Percentiles rank a stretch among this genome's conserved stretches.
Conservation (phyloP, 2,888 invertebrate genomes). For the Erebia ligea region DNA sequence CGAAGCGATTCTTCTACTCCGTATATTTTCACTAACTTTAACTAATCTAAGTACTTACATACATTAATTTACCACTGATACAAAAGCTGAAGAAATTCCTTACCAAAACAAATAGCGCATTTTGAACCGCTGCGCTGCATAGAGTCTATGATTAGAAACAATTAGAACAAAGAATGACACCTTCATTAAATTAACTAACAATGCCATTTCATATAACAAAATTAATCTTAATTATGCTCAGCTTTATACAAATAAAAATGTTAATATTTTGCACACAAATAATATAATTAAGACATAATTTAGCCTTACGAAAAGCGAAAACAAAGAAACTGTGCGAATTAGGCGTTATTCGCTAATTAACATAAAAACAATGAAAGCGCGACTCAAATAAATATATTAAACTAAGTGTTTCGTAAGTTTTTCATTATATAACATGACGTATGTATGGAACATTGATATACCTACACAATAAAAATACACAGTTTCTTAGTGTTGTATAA, state of each 20-base stretch:
- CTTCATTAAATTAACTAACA: background rate
- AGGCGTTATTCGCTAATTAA: slow-evolving; percentile 38
- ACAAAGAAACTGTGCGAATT: slow-evolving; percentile 40
- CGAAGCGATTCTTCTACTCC: no score
- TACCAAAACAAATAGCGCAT: no score
- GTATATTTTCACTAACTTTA: no score
- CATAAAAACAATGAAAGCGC: slow-evolving; percentile 52
- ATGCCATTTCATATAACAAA: background rate
- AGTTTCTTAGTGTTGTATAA: no score
- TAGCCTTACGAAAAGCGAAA: slow-evolving; percentile 18
- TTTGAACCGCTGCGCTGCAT: no score
- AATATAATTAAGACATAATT: background rate
- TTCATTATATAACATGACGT: slow-evolving; percentile 13
- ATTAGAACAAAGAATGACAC: background rate
- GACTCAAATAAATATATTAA: slow-evolving; percentile 60
- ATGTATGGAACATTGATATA: background rate
- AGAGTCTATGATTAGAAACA: no score
- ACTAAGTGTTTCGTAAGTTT: slow-evolving; percentile 20
- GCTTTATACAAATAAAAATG: background rate
- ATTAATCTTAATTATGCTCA: background rate
- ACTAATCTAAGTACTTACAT: no score
- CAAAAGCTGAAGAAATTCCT: no score
- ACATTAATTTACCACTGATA: no score
- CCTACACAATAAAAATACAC: background rate
- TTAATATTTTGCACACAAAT: slow-evolving; percentile 26